Percentiles rank a stretch among this genome's conserved stretches.
These are phyloP conservation scores for Pogonophryne albipinna DNA, from an alignment of 2,797 vertebrate species.

Conservation along the genomic window DNA sequence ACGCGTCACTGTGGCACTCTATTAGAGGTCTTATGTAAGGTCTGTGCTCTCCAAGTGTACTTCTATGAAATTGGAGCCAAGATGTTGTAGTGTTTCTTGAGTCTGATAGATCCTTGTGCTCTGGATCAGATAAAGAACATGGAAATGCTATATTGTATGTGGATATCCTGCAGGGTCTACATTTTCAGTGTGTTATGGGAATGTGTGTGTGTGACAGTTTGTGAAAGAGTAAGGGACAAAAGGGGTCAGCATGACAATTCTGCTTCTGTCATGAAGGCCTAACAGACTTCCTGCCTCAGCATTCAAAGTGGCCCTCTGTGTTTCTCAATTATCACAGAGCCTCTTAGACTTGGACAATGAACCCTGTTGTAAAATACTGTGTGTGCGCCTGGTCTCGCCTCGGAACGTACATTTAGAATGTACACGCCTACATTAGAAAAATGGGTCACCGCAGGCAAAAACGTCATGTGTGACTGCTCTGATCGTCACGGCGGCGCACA, in stretches of 20 bases:
- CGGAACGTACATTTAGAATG: conserved; percentile 51
- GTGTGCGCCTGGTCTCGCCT: conserved; percentile 21
- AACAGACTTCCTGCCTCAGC: conserved; percentile 74
- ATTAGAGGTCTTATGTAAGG: too few relatives aligned
- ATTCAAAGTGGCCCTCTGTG: conserved; percentile 75
- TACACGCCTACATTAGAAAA: conserved; percentile 44
- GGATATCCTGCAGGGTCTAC: conserved; percentile 20
- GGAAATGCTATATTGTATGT: conserved; percentile 1
- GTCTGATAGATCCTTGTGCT: not conserved
- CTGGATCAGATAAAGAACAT: not conserved
- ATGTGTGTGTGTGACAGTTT: conserved; percentile 28
- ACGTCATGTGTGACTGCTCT: conserved; percentile 61
- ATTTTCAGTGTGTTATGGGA: conserved; percentile 30
- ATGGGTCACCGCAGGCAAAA: conserved; percentile 21
- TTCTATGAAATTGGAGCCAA: not conserved
- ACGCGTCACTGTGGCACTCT: too few relatives aligned
- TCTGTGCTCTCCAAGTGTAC: too few relatives aligned
- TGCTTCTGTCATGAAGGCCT: conserved; percentile 54
- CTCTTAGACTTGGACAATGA: conserved; percentile 64
- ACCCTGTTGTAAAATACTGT: conserved; percentile 53
- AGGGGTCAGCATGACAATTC: conserved; percentile 65
- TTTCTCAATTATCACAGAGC: conserved; percentile 59
- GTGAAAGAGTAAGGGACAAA: conserved; percentile 30
- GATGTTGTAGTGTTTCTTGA: not conserved
- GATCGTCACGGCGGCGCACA: conserved; percentile 39